Conservation (phyloP, 2,113 vertebrate species). For the Nothobranchius furzeri region DNA sequence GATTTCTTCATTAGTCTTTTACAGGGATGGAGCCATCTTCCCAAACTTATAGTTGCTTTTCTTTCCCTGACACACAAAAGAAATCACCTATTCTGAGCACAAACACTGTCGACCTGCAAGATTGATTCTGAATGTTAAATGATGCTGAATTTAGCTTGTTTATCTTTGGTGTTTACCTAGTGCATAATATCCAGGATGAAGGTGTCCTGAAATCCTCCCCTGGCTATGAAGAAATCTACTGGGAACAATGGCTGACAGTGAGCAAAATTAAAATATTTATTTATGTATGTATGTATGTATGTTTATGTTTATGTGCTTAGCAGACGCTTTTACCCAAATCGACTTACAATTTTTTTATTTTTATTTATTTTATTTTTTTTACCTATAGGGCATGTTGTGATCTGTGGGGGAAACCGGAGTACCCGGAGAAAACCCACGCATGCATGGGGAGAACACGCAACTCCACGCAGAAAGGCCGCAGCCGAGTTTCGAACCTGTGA, state of each 20-base stretch:
- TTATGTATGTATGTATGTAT: no score
- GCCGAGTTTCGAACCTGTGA: no score
- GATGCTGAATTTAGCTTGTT: slow-evolving; percentile 22
- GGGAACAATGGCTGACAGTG: slow-evolving; percentile 32
- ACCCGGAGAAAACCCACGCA: no score
- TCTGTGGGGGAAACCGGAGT: no score
- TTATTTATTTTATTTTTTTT: no score
- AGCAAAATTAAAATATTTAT: slow-evolving; percentile 5
- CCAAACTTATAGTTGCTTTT: background rate
- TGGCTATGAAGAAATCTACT: slow-evolving; percentile 18
- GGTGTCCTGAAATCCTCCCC: slow-evolving; percentile 30
- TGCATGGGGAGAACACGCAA: no score
- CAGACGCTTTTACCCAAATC: no score
- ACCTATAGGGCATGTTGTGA: no score
- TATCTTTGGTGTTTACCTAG: slow-evolving; percentile 40
- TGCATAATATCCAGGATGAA: slow-evolving; percentile 57
- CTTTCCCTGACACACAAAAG: slow-evolving; percentile 3
- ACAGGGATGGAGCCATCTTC: background rate
- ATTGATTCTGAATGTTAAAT: slow-evolving; percentile 19
- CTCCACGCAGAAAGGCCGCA: no score
- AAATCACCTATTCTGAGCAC: slow-evolving; percentile 16
- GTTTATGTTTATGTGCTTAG: no score
- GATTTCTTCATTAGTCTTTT: slow-evolving; percentile 12
- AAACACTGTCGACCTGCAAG: slow-evolving; percentile 4
- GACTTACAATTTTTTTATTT: no score